Base-by-base conservation (phyloP, 1,140 invertebrate genomes). In the Microplitis mediator region DNA sequence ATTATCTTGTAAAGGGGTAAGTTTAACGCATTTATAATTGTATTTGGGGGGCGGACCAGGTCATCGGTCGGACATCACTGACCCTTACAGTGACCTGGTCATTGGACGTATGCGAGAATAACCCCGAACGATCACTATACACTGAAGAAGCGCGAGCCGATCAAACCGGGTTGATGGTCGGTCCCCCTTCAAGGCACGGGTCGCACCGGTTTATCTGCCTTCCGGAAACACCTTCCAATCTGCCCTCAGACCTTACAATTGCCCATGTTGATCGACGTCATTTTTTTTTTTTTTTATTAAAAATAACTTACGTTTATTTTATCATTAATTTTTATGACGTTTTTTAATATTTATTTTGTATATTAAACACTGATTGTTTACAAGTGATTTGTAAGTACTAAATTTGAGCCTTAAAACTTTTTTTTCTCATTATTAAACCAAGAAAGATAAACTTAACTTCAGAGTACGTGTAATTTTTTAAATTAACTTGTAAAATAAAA, bases 21-120 rank as follows among this genome's bases (percentile, higher is more conserved):
- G 54, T 84, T 84, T 85, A 85, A 85, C 84, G 82, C 81, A 84
- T 85, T 85, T 85, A 84, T 85, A 85, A 85, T 85, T 85, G 84
- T 79, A 82, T 79, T 76, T 76, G 77, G 74, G 78, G 81, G 80
- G 80, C 79, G 82, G 82, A 78, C 64, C 64, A 70, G 82, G 82
- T 84, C 82, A 84, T 84, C 75, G 82, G 82, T 83, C 82, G 82
- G 82, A 84, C 82, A 84, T 83, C 82, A 84, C 76, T 84, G 82
- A 84, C 82, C 81, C 74, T 67, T 67, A 75, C 62, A 74, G 35
- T 82, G 81, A 82, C 81, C 80, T 72, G 76, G 76, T 73, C 77
- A 74, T 56, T 62, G 70, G 4, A 45, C 39, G 39, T 45, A 45
- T 69, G 63, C 60, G 50, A 35, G 72, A 58, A 60, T 71, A 68